Percentiles rank a stretch among this genome's conserved stretches.
These are phyloP conservation scores for Xenotilapia leptura DNA, from an alignment of 2,113 vertebrate species.

Conservation along the genomic window DNA sequence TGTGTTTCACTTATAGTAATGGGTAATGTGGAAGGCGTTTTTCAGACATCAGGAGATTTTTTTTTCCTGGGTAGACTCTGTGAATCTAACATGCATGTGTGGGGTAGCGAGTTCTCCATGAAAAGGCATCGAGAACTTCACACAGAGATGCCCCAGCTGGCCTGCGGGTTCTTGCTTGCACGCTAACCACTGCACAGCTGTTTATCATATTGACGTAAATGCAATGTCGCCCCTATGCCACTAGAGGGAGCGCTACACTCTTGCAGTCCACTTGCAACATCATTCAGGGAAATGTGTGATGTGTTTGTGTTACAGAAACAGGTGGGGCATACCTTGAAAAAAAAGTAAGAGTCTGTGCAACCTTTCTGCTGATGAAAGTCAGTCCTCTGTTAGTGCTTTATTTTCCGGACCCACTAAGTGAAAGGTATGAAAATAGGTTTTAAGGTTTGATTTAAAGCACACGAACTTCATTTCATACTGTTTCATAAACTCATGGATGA, in stretches of 20 bases:
- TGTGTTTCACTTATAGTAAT: neutral
- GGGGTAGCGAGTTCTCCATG: neutral
- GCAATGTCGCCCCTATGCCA: neutral
- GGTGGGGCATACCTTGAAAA: neutral
- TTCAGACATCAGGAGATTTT: neutral
- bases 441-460: neutral
- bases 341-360: neutral
- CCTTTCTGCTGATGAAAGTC: neutral
- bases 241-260: neutral
- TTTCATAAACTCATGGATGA: neutral
- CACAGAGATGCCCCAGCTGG: neutral
- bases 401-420: neutral
- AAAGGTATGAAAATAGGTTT: neutral
- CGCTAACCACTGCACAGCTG: neutral
- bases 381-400: neutral
- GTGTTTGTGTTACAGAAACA: neutral
- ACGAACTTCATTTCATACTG: neutral
- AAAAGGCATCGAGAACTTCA: neutral
- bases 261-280: neutral
- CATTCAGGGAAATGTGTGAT: neutral
- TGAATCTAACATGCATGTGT: neutral
- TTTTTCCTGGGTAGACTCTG: neutral
- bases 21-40: neutral
- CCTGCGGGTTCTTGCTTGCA: neutral
- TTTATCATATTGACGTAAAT: neutral